Base-by-base conservation (phyloP, 2,888 invertebrate genomes). In the Monopis laevigella region DNA sequence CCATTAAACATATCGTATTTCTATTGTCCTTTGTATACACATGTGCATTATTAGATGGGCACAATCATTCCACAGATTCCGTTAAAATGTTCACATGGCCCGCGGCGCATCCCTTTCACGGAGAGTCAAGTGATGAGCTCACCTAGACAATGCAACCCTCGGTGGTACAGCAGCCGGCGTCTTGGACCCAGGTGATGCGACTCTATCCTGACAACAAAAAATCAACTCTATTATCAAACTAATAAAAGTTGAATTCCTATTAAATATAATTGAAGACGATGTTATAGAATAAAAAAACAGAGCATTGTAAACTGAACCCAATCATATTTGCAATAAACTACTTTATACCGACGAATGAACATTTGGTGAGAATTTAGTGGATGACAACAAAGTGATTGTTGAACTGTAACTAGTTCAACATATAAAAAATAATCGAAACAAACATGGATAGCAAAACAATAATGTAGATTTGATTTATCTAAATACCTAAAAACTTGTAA, bases 111-210 rank as follows among this genome's bases (percentile, higher is more conserved):
- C 78, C 78, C 77, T 77, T 75, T 73, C 65, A 65, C 58, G 55
- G 60, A 2, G 72, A 73, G 77, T 74, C 78, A 77, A 77, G 78
- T 77, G 78, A 75, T 67, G 71, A 59, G 62, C 56, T 36, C 36
- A 21, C 16, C 59, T 53, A 57, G 59, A 69, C 66, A 70, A 69
- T 59, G 56, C 55, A 55, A 49, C 57, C 63, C 71, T 75, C 67
- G 65, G 39, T n/a, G 19, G 16, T 13, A 21, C 68, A 64, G 67
- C 65, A 35, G 35, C 41, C 34, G 41, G 41, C 41, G n/a, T 7
- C 34, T 16, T 41, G 26, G 32, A 24, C 32, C 34, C 16, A 14
- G 21, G 32, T 32, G 32, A 32, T 17, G 14, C 30, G 3, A 21
- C 24, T 21, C 2, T 30, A 10, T 8, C 21, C 43, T 42, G 38